These are phyloP conservation scores for Aldabrachelys gigantea DNA, from an alignment of 2,113 vertebrate species.

Conservation along the genomic window DNA sequence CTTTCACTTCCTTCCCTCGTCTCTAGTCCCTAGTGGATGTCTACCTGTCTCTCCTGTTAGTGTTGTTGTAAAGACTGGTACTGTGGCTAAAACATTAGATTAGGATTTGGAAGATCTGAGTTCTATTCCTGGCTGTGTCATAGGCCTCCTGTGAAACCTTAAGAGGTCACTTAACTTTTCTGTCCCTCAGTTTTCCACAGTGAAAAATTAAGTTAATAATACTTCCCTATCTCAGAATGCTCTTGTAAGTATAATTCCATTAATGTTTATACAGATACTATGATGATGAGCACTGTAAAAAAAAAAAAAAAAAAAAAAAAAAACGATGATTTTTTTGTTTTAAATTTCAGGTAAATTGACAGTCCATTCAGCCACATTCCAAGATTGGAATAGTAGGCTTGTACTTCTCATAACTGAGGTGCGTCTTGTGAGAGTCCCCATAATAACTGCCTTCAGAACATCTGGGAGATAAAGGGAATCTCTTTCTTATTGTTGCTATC, in stretches of 20 bases:
- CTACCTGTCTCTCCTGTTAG: neutral
- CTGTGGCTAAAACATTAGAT: neutral
- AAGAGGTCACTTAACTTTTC: neutral
- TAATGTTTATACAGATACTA: neutral
- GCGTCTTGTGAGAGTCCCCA: neutral
- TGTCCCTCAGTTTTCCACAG: neutral
- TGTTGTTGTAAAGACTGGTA: neutral
- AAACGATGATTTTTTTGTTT: neutral
- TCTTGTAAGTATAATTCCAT: neutral
- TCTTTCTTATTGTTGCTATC: neutral
- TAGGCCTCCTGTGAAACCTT: neutral
- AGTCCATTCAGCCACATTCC: neutral
- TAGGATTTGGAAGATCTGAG: neutral
- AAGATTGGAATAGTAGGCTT: neutral
- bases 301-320: neutral
- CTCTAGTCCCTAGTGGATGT: no score
- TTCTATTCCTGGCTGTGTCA: neutral
- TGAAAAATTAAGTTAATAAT: neutral
- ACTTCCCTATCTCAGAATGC: neutral
- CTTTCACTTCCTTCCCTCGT: neutral
- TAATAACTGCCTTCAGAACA: neutral
- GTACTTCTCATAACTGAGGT: neutral
- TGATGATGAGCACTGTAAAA: neutral
- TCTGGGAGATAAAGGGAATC: neutral
- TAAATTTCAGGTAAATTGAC: neutral